Percentiles rank a stretch among this genome's conserved stretches.
Conservation (phyloP, 1,140 invertebrate genomes). For the Mercenaria mercenaria region DNA sequence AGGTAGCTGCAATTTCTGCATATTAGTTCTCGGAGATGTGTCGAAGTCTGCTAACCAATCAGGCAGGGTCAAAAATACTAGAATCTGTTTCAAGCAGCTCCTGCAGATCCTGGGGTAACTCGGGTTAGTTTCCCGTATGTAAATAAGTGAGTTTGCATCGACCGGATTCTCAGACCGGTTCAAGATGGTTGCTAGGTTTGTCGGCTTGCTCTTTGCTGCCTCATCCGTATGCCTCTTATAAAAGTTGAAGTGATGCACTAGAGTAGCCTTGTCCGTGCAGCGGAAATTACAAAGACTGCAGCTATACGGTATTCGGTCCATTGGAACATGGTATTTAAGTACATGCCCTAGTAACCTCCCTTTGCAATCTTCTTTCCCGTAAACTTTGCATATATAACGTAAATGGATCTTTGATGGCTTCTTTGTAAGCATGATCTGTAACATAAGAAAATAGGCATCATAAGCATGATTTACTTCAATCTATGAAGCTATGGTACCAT, state of each 20-base stretch:
- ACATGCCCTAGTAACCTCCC: neutral
- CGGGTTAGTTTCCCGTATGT: neutral
- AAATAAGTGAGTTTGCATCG: too few relatives aligned
- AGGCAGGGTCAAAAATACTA: neutral
- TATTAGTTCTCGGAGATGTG: neutral
- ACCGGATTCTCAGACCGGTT: neutral
- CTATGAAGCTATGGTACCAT: too few relatives aligned
- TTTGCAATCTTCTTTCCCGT: slow-evolving; percentile 1
- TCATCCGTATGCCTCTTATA: neutral
- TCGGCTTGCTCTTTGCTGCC: neutral
- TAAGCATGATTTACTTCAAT: too few relatives aligned
- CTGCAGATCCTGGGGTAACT: neutral
- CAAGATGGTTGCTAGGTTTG: neutral
- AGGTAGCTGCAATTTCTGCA: neutral
- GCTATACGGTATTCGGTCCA: too few relatives aligned
- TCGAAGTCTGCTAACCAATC: too few relatives aligned
- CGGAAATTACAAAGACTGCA: too few relatives aligned
- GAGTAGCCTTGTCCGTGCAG: too few relatives aligned
- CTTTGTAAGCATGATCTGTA: neutral
- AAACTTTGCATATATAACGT: neutral
- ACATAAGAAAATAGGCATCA: too few relatives aligned
- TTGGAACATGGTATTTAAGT: slow-evolving; percentile 9
- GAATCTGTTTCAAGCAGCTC: neutral
- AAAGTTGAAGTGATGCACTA: neutral
- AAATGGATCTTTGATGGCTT: neutral